A percentile compares a stretch with the other conserved stretches of the same genome.
Evolutionary conservation across 2,113 vertebrate genomes (phyloP).

Genomic region (Hippocampus abdominalis): DNA sequence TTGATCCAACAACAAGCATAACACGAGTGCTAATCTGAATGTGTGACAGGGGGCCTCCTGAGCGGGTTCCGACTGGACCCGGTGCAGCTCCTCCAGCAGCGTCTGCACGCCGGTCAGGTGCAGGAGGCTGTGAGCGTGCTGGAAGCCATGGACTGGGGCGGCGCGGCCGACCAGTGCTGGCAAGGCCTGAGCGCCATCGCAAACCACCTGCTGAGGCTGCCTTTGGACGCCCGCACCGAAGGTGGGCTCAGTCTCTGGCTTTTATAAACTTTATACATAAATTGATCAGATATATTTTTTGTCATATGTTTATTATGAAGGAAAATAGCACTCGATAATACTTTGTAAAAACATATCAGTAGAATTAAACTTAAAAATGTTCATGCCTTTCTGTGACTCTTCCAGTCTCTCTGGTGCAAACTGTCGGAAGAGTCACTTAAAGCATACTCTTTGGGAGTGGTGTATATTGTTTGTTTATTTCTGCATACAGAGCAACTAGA

Average conservation of each 20-base stretch:
- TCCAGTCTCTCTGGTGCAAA: too few species aligned
- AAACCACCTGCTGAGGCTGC: conserved; percentile 88
- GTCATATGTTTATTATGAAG: too few species aligned
- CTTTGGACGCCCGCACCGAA: conserved; percentile 81
- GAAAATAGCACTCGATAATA: too few species aligned
- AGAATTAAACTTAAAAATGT: too few species aligned
- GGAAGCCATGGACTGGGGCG: conserved; percentile 89
- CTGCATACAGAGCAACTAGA: conserved; percentile 83
- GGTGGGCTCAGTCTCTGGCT: conserved; percentile 16
- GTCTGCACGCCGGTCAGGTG: conserved; percentile 78
- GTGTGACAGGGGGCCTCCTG: conserved; percentile 73
- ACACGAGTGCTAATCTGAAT: not conserved
- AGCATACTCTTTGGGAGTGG: not conserved
- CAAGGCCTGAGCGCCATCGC: conserved; percentile 78
- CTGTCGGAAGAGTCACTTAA: too few species aligned
- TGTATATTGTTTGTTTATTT: conserved; percentile 7
- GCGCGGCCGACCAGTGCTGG: conserved; percentile 78
- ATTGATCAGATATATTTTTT: too few species aligned
- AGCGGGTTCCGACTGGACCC: conserved; percentile 77
- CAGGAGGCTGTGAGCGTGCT: conserved; percentile 82
- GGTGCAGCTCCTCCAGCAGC: conserved; percentile 81
- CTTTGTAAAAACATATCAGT: too few species aligned
- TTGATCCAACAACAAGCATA: not conserved
- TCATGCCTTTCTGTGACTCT: too few species aligned
- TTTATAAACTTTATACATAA: not conserved